These are phyloP conservation scores for Eulemur rufifrons DNA, from an alignment of 2,113 vertebrate genomes.

Conservation along the genomic window DNA sequence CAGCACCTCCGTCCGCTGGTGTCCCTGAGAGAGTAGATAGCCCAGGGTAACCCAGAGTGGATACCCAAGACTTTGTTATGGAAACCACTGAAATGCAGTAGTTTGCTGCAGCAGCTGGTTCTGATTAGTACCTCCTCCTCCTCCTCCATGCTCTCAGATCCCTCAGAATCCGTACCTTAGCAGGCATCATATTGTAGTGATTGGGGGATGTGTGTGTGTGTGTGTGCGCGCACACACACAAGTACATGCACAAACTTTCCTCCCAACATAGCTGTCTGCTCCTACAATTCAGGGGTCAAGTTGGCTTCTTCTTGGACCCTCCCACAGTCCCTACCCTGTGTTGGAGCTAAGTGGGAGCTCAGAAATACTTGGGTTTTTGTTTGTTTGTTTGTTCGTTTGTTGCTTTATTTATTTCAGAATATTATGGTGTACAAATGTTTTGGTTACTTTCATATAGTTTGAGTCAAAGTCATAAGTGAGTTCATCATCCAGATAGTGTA, in stretches of 20 bases:
- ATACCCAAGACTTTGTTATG: not conserved
- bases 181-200: not conserved
- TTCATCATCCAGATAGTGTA: no score
- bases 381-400: no score
- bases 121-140: not conserved
- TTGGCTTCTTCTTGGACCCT: not conserved
- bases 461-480: no score
- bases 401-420: no score
- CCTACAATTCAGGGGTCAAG: not conserved
- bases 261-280: not conserved
- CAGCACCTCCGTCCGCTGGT: fast-evolving
- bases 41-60: no score
- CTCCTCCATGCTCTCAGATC: not conserved
- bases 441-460: no score
- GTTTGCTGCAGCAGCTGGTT: not conserved
- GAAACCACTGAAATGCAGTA: not conserved
- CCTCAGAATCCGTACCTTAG: not conserved
- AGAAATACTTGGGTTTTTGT: not conserved
- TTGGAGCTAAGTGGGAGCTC: not conserved
- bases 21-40: not conserved
- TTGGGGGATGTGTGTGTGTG: no score
- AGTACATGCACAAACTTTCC: not conserved
- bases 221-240: no score
- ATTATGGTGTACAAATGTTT: no score
- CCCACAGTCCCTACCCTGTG: not conserved